Evolutionary conservation across 2,888 invertebrate genomes (phyloP), one percentile per base, ranked within the genome.

Genomic region (Sesamia inferens): DNA sequence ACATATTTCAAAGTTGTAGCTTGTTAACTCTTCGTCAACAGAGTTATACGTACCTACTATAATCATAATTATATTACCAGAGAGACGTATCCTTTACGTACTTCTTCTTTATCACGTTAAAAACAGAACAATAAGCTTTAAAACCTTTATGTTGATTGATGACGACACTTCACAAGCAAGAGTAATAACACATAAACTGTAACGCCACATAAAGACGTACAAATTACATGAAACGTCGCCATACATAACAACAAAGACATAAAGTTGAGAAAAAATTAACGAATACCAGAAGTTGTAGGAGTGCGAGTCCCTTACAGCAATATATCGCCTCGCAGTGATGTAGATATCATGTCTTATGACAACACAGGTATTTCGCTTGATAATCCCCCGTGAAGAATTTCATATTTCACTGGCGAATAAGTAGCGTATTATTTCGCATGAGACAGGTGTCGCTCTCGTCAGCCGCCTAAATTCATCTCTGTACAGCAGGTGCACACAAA

Each of bases 371-470:
- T 87, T 89, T 88, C 85, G 86, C 88, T 88, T 87, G 90, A 91
- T 93, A 93, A 94, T 93, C 93, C 91, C 83, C 79, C 86, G 88
- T 88, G 91, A 93, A 92, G 92, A 93, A 92, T 93, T 93, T 93
- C 94, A 95, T 95, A 95, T 95, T 94, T 94, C 93, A 94, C 93
- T 90, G 89, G 88, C 91, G 90, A 92, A 94, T 94, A 94, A 94
- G 94, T 93, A 93, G 92, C 92, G 93, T 93, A 93, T 94, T 94
- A 93, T 93, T 92, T 93, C 91, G 89, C 90, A 91, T 91, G 90
- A 93, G 95, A 94, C 95, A 95, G 95, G 93, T 95, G 95, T 94
- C 95, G 93, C 93, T 92, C 88, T 89, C 90, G 92, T 91, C 93
- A 91, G 88, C 91, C 90, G 89, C 89, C 92, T 93, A 93, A 93